Conservation (phyloP, 2,113 vertebrate species). For the Ceuthmochares aereus region DNA sequence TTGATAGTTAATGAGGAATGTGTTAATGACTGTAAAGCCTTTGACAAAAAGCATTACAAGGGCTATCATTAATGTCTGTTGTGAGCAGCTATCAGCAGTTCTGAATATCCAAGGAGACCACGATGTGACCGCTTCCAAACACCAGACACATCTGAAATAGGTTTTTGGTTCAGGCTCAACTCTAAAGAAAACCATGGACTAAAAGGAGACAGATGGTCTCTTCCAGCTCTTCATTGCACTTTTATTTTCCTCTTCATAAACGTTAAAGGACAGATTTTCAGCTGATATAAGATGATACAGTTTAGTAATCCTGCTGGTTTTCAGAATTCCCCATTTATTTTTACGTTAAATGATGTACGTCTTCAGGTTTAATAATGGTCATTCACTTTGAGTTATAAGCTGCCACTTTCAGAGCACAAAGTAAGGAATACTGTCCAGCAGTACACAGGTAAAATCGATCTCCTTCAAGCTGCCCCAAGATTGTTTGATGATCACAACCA, state of each 20-base stretch:
- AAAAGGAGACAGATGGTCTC: conserved; percentile 28
- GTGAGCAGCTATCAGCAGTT: background rate
- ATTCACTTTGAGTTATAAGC: background rate
- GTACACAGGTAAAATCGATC: background rate
- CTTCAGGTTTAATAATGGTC: background rate
- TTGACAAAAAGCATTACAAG: background rate
- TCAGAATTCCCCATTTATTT: background rate
- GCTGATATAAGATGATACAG: background rate
- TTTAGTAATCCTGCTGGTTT: background rate
- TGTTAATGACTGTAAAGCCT: background rate
- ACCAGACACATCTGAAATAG: background rate
- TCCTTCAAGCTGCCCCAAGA: background rate
- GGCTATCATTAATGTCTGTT: conserved; percentile 9
- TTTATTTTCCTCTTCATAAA: conserved; percentile 3
- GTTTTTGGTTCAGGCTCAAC: background rate
- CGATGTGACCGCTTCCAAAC: background rate
- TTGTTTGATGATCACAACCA: background rate
- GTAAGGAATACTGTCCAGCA: background rate
- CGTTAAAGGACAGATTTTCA: background rate
- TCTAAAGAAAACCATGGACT: background rate
- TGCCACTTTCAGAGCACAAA: background rate
- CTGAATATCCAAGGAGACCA: background rate
- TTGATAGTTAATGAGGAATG: background rate
- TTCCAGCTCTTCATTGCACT: background rate
- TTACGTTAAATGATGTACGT: background rate